Percentiles rank a stretch among this genome's conserved stretches.
Evolutionary conservation across 2,888 invertebrate genomes (phyloP).

Genomic region (Cosmia trapezina): DNA sequence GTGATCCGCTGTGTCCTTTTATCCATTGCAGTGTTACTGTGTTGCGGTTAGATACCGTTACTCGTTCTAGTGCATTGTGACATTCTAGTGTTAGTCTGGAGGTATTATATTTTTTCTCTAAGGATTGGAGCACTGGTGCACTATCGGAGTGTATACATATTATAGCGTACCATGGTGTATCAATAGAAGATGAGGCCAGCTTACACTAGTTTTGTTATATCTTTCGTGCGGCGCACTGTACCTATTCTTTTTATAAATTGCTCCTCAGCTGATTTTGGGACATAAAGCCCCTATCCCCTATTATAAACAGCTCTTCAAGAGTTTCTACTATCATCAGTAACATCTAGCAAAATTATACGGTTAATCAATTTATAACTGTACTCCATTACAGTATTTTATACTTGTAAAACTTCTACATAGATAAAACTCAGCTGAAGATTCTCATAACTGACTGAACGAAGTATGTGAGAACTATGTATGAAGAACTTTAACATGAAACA

Average conservation of each 20-base stretch:
- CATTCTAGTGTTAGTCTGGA: too few relatives aligned
- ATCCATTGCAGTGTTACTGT: too few relatives aligned
- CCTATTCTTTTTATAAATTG: not conserved
- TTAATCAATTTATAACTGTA: conserved; percentile 7
- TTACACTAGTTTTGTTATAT: not conserved
- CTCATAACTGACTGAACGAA: conserved; percentile 17
- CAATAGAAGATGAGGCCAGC: not conserved
- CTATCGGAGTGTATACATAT: too few relatives aligned
- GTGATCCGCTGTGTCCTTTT: too few relatives aligned
- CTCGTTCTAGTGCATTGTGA: too few relatives aligned
- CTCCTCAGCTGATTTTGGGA: not conserved
- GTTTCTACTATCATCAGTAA: not conserved
- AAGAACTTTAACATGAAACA: conserved; percentile 34
- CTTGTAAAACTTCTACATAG: not conserved
- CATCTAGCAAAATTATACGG: not conserved
- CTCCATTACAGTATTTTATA: not conserved
- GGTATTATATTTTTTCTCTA: too few relatives aligned
- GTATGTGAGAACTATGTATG: conserved; percentile 18
- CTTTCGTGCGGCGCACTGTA: not conserved
- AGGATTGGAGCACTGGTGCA: too few relatives aligned
- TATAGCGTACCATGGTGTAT: not conserved
- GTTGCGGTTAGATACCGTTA: too few relatives aligned
- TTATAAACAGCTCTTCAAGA: not conserved
- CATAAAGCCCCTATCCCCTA: not conserved
- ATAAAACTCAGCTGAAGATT: conserved; percentile 3